Evolutionary conservation across 2,113 vertebrate genomes (phyloP).

Genomic region (Antechinus stuartii): DNA sequence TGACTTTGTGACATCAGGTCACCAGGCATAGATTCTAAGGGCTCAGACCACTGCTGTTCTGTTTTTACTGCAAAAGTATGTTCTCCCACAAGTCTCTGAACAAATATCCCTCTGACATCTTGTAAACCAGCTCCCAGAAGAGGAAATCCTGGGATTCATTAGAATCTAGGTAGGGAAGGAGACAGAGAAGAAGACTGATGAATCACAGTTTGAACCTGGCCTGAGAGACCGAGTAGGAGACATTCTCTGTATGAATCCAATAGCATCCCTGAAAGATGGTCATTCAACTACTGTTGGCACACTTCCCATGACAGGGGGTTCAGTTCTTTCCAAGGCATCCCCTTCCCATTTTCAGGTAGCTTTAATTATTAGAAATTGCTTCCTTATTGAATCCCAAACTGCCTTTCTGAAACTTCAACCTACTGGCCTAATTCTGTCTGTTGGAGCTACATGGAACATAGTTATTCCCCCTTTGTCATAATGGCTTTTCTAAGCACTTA

Average conservation of each 20-base stretch:
- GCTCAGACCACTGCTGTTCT: neutral
- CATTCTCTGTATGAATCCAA: neutral
- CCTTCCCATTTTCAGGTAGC: neutral
- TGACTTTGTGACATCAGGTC: neutral
- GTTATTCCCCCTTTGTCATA: neutral
- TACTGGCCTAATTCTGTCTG: neutral
- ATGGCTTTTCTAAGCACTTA: neutral
- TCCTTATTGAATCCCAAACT: neutral
- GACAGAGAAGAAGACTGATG: neutral
- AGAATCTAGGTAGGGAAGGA: neutral
- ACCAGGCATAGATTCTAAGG: neutral
- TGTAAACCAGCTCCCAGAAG: neutral
- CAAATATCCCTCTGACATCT: neutral
- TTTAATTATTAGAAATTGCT: neutral
- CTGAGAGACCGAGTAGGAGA: neutral
- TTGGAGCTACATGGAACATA: neutral
- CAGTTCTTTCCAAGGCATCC: neutral
- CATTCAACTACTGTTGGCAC: neutral
- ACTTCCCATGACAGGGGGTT: neutral
- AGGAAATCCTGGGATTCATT: neutral
- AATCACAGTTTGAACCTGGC: neutral
- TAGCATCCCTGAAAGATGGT: neutral
- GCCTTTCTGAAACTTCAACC: neutral
- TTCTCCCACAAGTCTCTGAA: neutral
- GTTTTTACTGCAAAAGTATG: neutral